Base-by-base conservation (phyloP, 2,113 vertebrate species). In the Corythornis madagascariensis region DNA sequence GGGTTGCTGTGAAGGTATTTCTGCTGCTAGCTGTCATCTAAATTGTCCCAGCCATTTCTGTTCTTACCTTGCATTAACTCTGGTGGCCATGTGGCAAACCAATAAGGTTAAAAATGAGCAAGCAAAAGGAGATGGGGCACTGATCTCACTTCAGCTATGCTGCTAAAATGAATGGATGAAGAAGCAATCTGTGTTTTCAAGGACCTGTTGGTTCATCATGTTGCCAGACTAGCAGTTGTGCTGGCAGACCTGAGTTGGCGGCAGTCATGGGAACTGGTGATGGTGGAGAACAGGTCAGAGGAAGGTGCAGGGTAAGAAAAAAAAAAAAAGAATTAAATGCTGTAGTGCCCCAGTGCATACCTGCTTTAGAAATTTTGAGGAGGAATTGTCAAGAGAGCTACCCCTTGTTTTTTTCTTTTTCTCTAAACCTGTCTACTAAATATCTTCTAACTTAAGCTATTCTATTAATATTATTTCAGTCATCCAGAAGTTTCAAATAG, bases 121-220 rank as follows among this genome's bases (percentile, higher is more conserved):
- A 26, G 48, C 4, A 61, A 64, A 64, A 25, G 50, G 18, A 31
- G 24, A 5, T 18, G 16, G 24, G 57, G 40, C 67, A 21, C 43
- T 55, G 42, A 12, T 38, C 15, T 33, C 1, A 0, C 33, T 52
- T 81, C 29, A 56, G 43, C 57, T 64, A 5, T 3, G 0, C 40
- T 43, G 70, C 74, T 79, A 74, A 71, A 75, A 78, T 47, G 26
- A 81, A 10, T 4, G 55, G 33, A 16, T 2, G 2, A 50, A 31
- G 73, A 42, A 15, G 2, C 16, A 52, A 5, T 5, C 10, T 43
- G 13, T 64, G 45, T 57, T 79, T 69, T 29, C 43, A 20, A 6
- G n/a, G 14, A 22, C 43, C 35, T 43, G 8, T 10, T 84, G 66
- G 31, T 48, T 94, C 38, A 5, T 66, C 0, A 0, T 52, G 33